phyloP scores from a whole-genome alignment of 2,113 vertebrate species.

The Epinephelus fuscoguttatus region DNA sequence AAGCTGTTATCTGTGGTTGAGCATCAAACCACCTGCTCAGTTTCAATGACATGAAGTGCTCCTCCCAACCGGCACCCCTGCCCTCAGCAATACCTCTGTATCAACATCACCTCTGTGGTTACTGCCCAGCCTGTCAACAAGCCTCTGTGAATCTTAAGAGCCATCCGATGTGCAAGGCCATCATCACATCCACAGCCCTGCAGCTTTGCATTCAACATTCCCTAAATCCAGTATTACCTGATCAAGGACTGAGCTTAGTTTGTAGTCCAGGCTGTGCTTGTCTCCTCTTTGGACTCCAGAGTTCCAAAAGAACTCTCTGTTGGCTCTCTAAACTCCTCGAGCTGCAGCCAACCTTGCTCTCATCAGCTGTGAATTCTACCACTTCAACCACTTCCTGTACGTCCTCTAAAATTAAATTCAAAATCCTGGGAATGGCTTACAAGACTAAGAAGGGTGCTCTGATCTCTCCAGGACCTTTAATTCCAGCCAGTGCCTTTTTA shows the following conservation, averaged over 20 bases:
- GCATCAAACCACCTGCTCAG: not conserved
- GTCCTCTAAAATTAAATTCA: not conserved
- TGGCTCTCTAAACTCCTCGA: not conserved
- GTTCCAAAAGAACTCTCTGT: not conserved
- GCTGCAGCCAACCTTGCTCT: not conserved
- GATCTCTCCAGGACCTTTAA: slow-evolving; percentile 28
- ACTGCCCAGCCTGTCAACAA: not conserved
- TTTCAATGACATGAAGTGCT: not conserved
- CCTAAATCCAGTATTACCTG: slow-evolving; percentile 13
- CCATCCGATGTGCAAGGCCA: not conserved
- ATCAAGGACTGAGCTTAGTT: slow-evolving; percentile 4
- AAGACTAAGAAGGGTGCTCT: not conserved
- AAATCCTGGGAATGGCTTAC: not conserved
- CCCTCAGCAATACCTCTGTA: not conserved
- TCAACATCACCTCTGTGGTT: not conserved
- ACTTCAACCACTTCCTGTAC: not conserved
- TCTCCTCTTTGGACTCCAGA: not conserved
- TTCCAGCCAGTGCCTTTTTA: not conserved
- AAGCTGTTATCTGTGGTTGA: too few relatives aligned
- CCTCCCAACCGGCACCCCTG: not conserved
- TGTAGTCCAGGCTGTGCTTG: slow-evolving; percentile 4
- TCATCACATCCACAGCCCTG: not conserved
- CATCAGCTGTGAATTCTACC: slow-evolving; percentile 4
- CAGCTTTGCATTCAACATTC: slow-evolving; percentile 6
- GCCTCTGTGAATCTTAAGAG: slow-evolving; percentile 6